Evolutionary conservation across 2,113 vertebrate genomes (phyloP).

Genomic region (Meles meles): DNA sequence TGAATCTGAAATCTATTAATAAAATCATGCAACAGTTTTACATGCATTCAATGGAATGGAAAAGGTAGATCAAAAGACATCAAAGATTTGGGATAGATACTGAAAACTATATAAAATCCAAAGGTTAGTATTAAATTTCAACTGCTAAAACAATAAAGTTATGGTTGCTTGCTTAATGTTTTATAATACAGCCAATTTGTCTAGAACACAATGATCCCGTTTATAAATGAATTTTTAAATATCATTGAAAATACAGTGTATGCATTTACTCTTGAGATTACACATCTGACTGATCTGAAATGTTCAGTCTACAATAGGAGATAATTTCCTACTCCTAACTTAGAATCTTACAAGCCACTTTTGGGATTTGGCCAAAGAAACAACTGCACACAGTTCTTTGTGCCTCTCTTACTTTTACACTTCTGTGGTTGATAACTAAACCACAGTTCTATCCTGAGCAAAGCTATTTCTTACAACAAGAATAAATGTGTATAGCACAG

Average conservation of each 20-base stretch:
- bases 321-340: conserved; percentile 34
- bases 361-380: conserved; percentile 27
- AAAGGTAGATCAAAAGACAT: conserved; percentile 34
- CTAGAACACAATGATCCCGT: conserved; percentile 37
- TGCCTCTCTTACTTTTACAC: neutral
- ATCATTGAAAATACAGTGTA: conserved; percentile 59
- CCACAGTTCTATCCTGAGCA: conserved; percentile 2
- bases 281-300: conserved; percentile 55
- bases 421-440: neutral
- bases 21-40: conserved; percentile 41
- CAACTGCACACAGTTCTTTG: neutral
- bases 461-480: conserved; percentile 7
- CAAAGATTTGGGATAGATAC: neutral
- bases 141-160: conserved; percentile 36
- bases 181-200: conserved; percentile 20
- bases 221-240: conserved; percentile 30
- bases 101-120: conserved; percentile 30
- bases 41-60: neutral
- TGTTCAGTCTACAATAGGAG: neutral
- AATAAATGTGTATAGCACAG: neutral
- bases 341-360: neutral
- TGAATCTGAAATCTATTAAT: conserved; percentile 33
- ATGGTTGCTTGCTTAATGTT: conserved; percentile 42
- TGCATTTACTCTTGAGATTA: conserved; percentile 48
- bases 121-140: conserved; percentile 49